Base-by-base conservation (phyloP, 35 echinoderm and acorn worm genomes). In the Ptychodera flava region DNA sequence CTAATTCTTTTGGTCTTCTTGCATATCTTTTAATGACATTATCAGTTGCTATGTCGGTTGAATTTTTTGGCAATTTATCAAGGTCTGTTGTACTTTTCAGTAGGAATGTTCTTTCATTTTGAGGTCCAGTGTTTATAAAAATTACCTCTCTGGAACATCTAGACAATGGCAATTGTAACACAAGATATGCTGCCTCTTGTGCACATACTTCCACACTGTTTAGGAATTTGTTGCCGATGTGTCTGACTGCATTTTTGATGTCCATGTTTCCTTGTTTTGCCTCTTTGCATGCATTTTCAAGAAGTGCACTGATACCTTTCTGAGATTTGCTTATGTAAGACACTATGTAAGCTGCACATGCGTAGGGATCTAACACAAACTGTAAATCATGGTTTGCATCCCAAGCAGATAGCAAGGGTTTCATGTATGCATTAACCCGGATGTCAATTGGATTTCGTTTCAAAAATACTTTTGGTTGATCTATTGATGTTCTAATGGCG, bases 171-270 rank as follows among this genome's bases (percentile, higher is more conserved):
- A 93, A 84, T 82, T 89, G 87, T 16, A 93, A 78, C 29, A 89
- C 38, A 0, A 89, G 38, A 79, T 93, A 93, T 0, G 53, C 88
- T 83, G 87, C 91, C 38, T 93, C 91, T 86, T 93, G 91, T 36
- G 91, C 91, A 93, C 91, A 77, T 34, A 93, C 34, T 86, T 93
- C 91, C 36, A 90, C 88, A 93, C 81, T 45, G 45, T 93, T 93
- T 1, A 93, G 35, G 32, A 90, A 93, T 78, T 89, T 89, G 78
- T 93, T 93, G 16, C 87, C 79, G 28, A 89, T 93, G 31, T 93
- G 88, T 35, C 87, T 85, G 2, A 92, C 91, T 33, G 38, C 45
- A 15, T 34, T 31, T 78, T 32, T 88, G n/a, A 92, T 16, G 28
- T 89, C 86, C 31, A 81, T 38, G 38, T 89, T 93, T 32, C 91